Evolutionary conservation across 2,888 invertebrate species (phyloP).

Genomic region (Ichneumoninae sp.): DNA sequence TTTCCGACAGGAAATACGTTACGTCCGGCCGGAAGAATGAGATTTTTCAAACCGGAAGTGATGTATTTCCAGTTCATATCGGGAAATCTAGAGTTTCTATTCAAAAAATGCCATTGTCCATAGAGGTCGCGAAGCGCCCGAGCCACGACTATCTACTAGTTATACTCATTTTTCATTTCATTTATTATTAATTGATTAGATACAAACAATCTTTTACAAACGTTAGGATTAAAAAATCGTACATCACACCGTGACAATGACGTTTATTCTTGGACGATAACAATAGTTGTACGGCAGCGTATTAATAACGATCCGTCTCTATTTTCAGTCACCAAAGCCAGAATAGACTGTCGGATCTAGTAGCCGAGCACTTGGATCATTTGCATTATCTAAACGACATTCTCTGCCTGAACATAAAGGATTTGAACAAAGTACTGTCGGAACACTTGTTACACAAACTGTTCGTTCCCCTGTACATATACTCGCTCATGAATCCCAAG

Average conservation of each 20-base stretch:
- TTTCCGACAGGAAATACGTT: slow-evolving; percentile 32
- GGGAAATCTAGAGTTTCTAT: too few relatives aligned
- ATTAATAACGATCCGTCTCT: neutral
- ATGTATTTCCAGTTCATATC: too few relatives aligned
- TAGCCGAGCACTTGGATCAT: slow-evolving; percentile 98
- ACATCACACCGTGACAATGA: neutral
- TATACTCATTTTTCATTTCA: too few relatives aligned
- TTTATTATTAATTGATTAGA: too few relatives aligned
- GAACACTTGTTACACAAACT: slow-evolving; percentile 97
- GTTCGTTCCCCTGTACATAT: slow-evolving; percentile 96
- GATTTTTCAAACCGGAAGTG: too few relatives aligned
- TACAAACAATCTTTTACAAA: too few relatives aligned
- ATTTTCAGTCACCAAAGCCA: slow-evolving; percentile 93
- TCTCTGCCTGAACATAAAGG: slow-evolving; percentile 94
- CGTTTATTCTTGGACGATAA: slow-evolving; percentile 5
- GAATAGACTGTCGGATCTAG: slow-evolving; percentile 95
- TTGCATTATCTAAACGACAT: slow-evolving; percentile 99
- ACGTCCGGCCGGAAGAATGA: too few relatives aligned
- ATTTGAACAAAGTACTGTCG: slow-evolving; percentile 96
- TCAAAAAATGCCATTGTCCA: too few relatives aligned
- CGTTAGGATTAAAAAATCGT: too few relatives aligned
- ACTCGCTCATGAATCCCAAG: slow-evolving; percentile 89
- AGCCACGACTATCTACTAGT: too few relatives aligned
- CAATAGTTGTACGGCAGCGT: slow-evolving; percentile 1
- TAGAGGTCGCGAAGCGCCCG: too few relatives aligned